Evolutionary conservation across 2,888 invertebrate genomes (phyloP), one percentile per base, ranked within the genome.

Genomic region (Branchellion lobata): DNA sequence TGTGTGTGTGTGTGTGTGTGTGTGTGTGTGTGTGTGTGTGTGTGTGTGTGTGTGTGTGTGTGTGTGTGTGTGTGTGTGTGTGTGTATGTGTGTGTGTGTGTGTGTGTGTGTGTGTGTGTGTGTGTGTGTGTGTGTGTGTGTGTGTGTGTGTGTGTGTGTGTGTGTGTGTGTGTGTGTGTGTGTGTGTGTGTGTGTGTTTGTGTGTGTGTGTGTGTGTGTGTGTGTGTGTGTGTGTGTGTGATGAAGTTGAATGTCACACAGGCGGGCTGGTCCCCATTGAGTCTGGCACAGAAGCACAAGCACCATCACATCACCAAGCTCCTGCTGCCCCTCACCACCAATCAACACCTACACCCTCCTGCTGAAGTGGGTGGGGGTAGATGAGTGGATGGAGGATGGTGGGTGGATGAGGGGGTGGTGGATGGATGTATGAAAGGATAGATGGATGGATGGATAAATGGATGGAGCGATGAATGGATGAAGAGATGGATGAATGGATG

Each of bases 221-320:
- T n/a, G n/a, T n/a, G n/a, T n/a, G n/a, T n/a, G n/a, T n/a, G n/a
- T n/a, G n/a, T n/a, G n/a, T n/a, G n/a, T n/a, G n/a, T n/a, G n/a
- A n/a, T n/a, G n/a, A n/a, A n/a, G n/a, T n/a, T n/a, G n/a, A n/a
- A n/a, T n/a, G n/a, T n/a, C n/a, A n/a, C 14, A 40, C 65, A 77
- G 77, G 36, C 53, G 21, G 77, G 77, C 31, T 77, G 77, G 77
- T 61, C 61, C n/a, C 61, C 77, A 1, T 36, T 77, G 3, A 34
- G 65, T 53, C 53, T 77, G 0, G n/a, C 77, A 3, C 77, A 77
- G 34, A 57, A 36, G 21, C 29, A 65, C 77, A 53, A 57, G 14
- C 61, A 77, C 77, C 57, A 57, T n/a, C 57, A 77, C 11, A 33
- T 77, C 31, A 29, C 77, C 2, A 1, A 31, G 18, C 77, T 77